These are phyloP conservation scores for Gymnothorax javanicus DNA, from an alignment of 2,797 vertebrate species.

Conservation along the genomic window DNA sequence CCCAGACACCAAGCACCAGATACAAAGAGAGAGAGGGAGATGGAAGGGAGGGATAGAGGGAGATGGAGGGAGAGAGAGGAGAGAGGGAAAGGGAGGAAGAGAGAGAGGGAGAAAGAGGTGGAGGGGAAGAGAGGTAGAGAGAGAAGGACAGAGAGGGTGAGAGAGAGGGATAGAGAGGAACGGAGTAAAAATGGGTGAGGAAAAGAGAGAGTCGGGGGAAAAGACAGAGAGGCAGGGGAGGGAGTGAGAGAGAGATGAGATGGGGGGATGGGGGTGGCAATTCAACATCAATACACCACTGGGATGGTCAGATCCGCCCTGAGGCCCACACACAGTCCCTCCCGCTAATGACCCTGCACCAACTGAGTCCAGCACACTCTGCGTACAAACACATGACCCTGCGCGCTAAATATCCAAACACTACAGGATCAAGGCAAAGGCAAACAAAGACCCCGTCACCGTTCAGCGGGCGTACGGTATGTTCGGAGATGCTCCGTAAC, in stretches of 20 bases:
- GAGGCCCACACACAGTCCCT: constrained; percentile 7
- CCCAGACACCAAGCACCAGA: neutral
- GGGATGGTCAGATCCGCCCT: constrained; percentile 31
- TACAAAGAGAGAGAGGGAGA: neutral
- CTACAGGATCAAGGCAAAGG: neutral
- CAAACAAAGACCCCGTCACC: no score
- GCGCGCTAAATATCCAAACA: neutral
- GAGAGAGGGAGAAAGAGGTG: neutral
- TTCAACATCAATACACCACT: constrained; percentile 41
- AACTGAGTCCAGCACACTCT: neutral
- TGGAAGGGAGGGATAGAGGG: neutral
- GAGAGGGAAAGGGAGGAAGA: neutral
- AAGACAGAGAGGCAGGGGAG: neutral
- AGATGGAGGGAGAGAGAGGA: neutral
- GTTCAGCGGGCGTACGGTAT: neutral
- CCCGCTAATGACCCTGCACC: neutral
- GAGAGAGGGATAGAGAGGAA: neutral
- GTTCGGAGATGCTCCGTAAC: neutral
- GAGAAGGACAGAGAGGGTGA: neutral
- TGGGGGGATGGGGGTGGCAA: neutral
- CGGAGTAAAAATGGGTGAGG: neutral
- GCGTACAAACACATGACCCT: neutral
- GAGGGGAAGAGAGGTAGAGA: neutral
- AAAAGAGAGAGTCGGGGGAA: neutral
- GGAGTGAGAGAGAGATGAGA: no score